These are phyloP conservation scores for Oedothorax gibbosus DNA, from an alignment of 1,140 invertebrate species.

Conservation along the genomic window DNA sequence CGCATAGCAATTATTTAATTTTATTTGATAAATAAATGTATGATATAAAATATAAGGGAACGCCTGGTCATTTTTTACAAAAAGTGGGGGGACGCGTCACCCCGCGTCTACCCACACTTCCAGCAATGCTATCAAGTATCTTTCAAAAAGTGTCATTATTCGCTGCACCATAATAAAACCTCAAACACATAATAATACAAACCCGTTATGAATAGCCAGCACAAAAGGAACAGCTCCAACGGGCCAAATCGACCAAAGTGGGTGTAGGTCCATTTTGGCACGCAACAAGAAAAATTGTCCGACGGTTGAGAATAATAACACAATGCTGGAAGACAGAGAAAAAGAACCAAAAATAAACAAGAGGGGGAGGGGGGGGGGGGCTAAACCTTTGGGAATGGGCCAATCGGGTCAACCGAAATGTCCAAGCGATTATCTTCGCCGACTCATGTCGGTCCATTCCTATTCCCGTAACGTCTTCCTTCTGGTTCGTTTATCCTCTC, in stretches of 20 bases:
- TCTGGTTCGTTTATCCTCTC: constrained; percentile 35
- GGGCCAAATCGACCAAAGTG: constrained; percentile 32
- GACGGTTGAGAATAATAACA: constrained; percentile 38
- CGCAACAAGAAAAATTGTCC: constrained; percentile 49
- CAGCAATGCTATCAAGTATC: too few species aligned
- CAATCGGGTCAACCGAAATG: constrained; percentile 52
- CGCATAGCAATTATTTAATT: too few species aligned
- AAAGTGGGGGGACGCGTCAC: too few species aligned
- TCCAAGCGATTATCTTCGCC: constrained; percentile 41
- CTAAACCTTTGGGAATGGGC: constrained; percentile 52
- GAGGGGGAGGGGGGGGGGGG: background rate
- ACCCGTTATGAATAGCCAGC: too few species aligned
- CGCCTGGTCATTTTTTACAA: too few species aligned
- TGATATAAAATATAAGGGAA: too few species aligned
- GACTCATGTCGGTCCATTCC: constrained; percentile 23
- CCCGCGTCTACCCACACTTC: too few species aligned
- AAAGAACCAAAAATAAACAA: constrained; percentile 2
- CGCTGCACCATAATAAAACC: too few species aligned
- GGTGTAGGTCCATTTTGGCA: constrained; percentile 35
- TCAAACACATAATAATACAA: too few species aligned
- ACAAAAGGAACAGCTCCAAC: constrained; percentile 14
- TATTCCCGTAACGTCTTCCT: constrained; percentile 7
- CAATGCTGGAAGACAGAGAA: background rate
- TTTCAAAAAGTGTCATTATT: too few species aligned
- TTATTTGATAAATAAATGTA: too few species aligned